These are phyloP conservation scores for Phataginus tricuspis DNA, from an alignment of 2,797 vertebrate genomes.

Conservation along the genomic window DNA sequence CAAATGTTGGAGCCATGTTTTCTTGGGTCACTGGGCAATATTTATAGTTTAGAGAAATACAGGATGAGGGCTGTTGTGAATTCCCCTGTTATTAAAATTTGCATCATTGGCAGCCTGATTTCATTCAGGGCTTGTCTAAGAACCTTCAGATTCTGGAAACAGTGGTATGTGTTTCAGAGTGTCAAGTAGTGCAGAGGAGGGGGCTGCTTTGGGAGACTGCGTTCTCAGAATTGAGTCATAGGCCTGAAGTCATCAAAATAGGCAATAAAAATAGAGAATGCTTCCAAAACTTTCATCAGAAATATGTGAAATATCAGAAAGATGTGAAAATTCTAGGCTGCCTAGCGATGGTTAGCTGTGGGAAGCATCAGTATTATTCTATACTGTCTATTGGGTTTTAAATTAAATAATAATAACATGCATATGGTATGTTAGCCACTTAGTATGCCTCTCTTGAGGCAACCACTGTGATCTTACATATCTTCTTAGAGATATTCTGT, in stretches of 20 bases:
- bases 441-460: background rate
- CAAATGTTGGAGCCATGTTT: background rate
- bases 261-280: background rate
- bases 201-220: background rate
- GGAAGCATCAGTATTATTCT: background rate
- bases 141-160: background rate
- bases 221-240: background rate
- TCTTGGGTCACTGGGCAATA: background rate
- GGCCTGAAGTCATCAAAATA: background rate
- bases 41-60: conserved; percentile 33
- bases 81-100: background rate
- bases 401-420: conserved; percentile 16
- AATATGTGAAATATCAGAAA: background rate
- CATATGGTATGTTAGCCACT: background rate
- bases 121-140: background rate
- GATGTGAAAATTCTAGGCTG: background rate
- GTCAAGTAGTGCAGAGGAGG: background rate
- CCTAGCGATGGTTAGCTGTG: background rate
- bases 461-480: background rate
- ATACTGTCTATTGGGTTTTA: background rate
- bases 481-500: conserved; percentile 21
- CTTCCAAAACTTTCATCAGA: background rate
- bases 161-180: background rate
- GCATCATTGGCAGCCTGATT: background rate
- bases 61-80: background rate